Percentiles rank a stretch among this genome's conserved stretches.
Conservation (phyloP, 2,888 invertebrate species). For the Hedya salicella region DNA sequence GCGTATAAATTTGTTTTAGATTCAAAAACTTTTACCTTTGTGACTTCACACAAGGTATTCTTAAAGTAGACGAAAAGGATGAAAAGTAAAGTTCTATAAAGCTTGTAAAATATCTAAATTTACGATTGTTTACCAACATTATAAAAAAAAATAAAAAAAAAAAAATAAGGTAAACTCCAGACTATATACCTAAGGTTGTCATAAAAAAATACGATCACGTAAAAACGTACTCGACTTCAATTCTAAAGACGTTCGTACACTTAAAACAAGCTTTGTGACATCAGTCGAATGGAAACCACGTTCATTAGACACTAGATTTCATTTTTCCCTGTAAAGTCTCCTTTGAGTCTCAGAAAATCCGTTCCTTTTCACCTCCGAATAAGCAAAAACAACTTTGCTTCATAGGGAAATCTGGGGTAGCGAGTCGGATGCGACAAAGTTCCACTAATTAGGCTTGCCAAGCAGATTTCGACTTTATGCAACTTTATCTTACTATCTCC, state of each 20-base stretch:
- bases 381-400: slow-evolving; percentile 42
- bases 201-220: slow-evolving; percentile 12
- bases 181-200: background rate
- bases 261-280: background rate
- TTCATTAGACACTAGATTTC: slow-evolving; percentile 2
- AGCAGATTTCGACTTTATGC: slow-evolving; percentile 34
- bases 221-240: slow-evolving; percentile 23
- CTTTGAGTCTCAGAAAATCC: slow-evolving; percentile 6
- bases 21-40: too few relatives aligned
- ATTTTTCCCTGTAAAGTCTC: slow-evolving; percentile 2
- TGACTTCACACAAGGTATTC: too few relatives aligned
- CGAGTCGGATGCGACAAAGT: slow-evolving; percentile 40
- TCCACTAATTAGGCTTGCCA: slow-evolving; percentile 41
- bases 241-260: slow-evolving; percentile 4
- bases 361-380: slow-evolving; percentile 35
- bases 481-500: slow-evolving; percentile 32
- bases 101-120: too few relatives aligned
- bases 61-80: too few relatives aligned
- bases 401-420: slow-evolving; percentile 39
- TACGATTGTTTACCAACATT: background rate
- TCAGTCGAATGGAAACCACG: background rate
- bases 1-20: too few relatives aligned
- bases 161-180: too few relatives aligned
- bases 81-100: too few relatives aligned
- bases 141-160: background rate